phyloP scores from a whole-genome alignment of 2,797 vertebrate species.

The Crenuchus spilurus region DNA sequence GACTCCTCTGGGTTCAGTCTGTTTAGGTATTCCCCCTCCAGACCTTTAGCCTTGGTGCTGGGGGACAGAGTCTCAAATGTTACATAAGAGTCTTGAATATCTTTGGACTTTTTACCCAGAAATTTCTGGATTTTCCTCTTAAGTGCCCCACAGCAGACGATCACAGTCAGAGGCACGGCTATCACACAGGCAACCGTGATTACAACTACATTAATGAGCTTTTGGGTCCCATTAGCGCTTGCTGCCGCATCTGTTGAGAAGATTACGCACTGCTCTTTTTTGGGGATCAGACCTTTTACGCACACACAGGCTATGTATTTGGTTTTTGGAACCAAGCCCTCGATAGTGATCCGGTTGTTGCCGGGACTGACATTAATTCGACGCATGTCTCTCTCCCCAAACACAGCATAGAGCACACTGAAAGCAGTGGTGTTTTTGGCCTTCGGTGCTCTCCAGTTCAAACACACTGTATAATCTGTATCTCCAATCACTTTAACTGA shows the following conservation, averaged over 20 bases:
- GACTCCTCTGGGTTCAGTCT: conserved; percentile 88
- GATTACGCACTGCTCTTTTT: conserved; percentile 94
- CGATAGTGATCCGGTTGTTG: conserved; percentile 85
- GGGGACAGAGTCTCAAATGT: conserved; percentile 90
- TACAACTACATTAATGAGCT: conserved; percentile 94
- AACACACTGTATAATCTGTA: conserved; percentile 88
- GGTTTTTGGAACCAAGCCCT: conserved; percentile 89
- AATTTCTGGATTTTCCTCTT: conserved; percentile 90
- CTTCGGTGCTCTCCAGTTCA: conserved; percentile 90
- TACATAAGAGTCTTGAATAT: conserved; percentile 88
- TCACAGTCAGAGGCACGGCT: conserved; percentile 90
- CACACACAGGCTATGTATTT: conserved; percentile 96
- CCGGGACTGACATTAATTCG: conserved; percentile 86
- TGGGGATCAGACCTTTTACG: conserved; percentile 87
- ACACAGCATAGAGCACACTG: conserved; percentile 89
- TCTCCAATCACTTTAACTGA: conserved; percentile 93
- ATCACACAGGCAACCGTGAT: conserved; percentile 93
- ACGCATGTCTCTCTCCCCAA: conserved; percentile 91
- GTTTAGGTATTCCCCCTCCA: conserved; percentile 85
- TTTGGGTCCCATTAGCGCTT: conserved; percentile 90
- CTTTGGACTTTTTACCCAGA: conserved; percentile 80
- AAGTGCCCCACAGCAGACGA: conserved; percentile 91
- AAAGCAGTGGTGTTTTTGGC: conserved; percentile 87
- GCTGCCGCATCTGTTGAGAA: conserved; percentile 94
- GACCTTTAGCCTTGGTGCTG: conserved; percentile 76